These are phyloP conservation scores for Nephrocerus scutellatus DNA, from an alignment of 2,888 invertebrate genomes.

Conservation along the genomic window DNA sequence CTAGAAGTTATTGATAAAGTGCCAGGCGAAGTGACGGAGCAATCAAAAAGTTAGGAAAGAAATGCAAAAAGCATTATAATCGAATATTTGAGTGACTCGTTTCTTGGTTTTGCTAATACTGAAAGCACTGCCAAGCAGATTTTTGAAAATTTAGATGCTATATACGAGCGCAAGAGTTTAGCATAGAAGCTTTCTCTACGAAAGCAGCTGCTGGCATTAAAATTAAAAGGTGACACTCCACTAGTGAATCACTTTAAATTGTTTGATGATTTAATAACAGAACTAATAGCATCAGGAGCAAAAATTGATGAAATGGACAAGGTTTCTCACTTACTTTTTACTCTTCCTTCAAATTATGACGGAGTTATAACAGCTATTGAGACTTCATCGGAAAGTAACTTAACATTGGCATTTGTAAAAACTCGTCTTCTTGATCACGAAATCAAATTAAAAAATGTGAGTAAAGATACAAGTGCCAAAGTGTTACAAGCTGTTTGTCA, in stretches of 20 bases:
- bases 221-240: slow-evolving; percentile 10
- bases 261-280: slow-evolving; percentile 36
- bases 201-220: slow-evolving; percentile 10
- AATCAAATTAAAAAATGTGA: slow-evolving; percentile 3
- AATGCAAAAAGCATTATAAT: slow-evolving; percentile 14
- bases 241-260: slow-evolving; percentile 10
- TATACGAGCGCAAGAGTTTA: slow-evolving; percentile 11
- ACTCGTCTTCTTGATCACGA: slow-evolving; percentile 26
- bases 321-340: slow-evolving; percentile 32
- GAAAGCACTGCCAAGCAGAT: slow-evolving; percentile 7
- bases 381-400: slow-evolving; percentile 30
- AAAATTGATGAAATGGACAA: slow-evolving; percentile 38
- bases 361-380: slow-evolving; percentile 38
- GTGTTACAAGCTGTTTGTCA: slow-evolving; percentile 1
- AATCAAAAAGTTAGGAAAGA: slow-evolving; percentile 9
- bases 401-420: slow-evolving; percentile 37
- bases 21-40: neutral
- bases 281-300: slow-evolving; percentile 35
- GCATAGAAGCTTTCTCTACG: slow-evolving; percentile 8
- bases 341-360: slow-evolving; percentile 33
- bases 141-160: slow-evolving; percentile 10
- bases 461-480: slow-evolving; percentile 7
- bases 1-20: slow-evolving; percentile 7
- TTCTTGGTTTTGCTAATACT: slow-evolving; percentile 11
- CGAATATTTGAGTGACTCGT: slow-evolving; percentile 13